Percentiles rank a stretch among this genome's conserved stretches.
phyloP scores from a whole-genome alignment of 2,797 vertebrate genomes.

The Delichon dasypus region DNA sequence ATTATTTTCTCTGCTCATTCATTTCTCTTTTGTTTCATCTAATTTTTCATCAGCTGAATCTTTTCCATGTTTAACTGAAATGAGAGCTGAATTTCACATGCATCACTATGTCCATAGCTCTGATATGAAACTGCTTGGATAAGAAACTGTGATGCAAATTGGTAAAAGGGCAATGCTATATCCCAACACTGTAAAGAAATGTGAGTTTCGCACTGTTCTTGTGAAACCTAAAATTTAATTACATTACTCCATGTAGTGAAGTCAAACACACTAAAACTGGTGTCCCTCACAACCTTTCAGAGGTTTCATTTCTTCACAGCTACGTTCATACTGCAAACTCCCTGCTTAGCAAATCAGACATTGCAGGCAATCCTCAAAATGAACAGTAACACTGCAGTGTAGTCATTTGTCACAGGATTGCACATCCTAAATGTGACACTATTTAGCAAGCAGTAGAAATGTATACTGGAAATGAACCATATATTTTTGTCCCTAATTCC shows the following conservation, averaged over 20 bases:
- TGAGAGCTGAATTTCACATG: not conserved
- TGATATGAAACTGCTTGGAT: too few species aligned
- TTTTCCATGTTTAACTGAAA: conserved; percentile 38
- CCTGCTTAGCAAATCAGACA: not conserved
- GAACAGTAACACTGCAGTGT: not conserved
- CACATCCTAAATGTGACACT: not conserved
- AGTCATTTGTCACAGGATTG: not conserved
- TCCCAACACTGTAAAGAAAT: not conserved
- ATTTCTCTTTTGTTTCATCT: not conserved
- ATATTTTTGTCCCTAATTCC: not conserved
- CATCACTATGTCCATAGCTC: not conserved
- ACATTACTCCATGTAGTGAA: not conserved
- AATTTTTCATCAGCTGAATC: conserved; percentile 2
- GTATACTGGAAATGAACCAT: conserved; percentile 5
- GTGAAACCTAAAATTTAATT: conserved; percentile 42
- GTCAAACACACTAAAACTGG: not conserved
- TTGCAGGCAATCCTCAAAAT: not conserved
- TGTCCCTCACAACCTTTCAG: not conserved
- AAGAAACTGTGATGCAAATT: conserved; percentile 51
- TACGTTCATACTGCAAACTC: not conserved
- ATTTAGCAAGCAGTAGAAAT: not conserved
- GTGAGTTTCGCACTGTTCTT: conserved; percentile 40
- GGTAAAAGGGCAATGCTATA: conserved; percentile 6
- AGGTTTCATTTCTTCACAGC: not conserved
- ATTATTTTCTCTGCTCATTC: not conserved